Conservation (phyloP, 2,797 vertebrate genomes). For the Gobionotothen gibberifrons region DNA sequence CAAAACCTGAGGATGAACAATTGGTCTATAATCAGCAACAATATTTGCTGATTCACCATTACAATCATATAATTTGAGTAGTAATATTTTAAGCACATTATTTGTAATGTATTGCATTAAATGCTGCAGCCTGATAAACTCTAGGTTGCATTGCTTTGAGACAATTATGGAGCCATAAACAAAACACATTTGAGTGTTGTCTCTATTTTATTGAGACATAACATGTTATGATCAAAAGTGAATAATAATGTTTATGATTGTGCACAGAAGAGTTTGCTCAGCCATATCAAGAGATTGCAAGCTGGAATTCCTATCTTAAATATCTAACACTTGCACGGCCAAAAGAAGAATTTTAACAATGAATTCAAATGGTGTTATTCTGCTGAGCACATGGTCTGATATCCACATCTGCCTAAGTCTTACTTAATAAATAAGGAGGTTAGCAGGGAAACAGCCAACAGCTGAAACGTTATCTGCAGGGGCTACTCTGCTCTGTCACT, state of each 20-base stretch:
- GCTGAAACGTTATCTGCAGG: constrained; percentile 74
- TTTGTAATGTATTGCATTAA: constrained; percentile 29
- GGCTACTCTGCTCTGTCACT: constrained; percentile 70
- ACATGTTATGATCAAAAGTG: neutral
- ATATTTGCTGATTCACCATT: neutral
- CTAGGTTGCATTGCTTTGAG: neutral
- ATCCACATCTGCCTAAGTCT: constrained; percentile 19
- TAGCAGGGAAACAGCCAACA: constrained; percentile 58
- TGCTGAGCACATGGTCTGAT: constrained; percentile 47
- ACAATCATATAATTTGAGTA: neutral
- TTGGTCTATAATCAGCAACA: neutral
- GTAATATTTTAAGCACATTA: neutral
- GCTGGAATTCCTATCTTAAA: neutral
- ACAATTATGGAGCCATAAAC: neutral
- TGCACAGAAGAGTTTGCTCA: neutral
- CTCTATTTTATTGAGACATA: neutral
- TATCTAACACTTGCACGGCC: neutral
- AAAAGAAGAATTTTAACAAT: neutral
- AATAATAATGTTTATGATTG: neutral
- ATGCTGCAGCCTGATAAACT: constrained; percentile 4
- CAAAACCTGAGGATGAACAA: neutral
- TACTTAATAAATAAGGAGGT: constrained; percentile 64
- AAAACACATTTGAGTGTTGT: neutral
- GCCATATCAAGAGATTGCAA: neutral
- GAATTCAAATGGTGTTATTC: neutral